A percentile compares a stretch with the other conserved stretches of the same genome.
Conservation (phyloP, 2,113 vertebrate genomes). For the Chinchilla lanigera region DNA sequence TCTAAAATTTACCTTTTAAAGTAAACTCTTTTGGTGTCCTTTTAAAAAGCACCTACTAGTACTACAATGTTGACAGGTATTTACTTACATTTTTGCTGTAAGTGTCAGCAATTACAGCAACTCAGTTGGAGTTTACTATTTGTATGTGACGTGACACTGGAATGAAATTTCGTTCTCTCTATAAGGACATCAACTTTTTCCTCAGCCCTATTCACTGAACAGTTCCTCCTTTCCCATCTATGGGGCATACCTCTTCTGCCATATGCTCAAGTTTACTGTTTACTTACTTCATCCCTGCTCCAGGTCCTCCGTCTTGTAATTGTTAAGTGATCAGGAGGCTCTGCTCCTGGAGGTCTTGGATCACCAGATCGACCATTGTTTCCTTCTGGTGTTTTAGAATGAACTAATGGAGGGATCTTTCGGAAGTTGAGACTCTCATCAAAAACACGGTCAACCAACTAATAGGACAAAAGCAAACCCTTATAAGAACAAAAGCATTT, state of each 20-base stretch:
- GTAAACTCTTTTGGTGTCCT: neutral
- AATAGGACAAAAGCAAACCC: conserved; percentile 75
- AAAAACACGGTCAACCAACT: conserved; percentile 99
- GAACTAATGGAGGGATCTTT: conserved; percentile 96
- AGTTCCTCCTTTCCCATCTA: neutral
- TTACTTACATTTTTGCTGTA: neutral
- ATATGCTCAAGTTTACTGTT: neutral
- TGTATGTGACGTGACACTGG: neutral
- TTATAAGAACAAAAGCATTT: conserved; percentile 71
- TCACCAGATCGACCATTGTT: conserved; percentile 91
- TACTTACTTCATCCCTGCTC: conserved; percentile 97
- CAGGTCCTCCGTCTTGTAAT: conserved; percentile 96
- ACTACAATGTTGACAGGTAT: neutral
- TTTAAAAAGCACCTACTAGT: neutral
- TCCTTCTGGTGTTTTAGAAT: conserved; percentile 93
- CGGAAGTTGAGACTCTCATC: conserved; percentile 99
- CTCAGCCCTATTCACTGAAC: neutral
- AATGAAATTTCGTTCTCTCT: neutral
- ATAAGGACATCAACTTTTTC: neutral
- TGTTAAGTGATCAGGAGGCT: conserved; percentile 92
- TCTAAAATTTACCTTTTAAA: conserved; percentile 20
- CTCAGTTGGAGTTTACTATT: neutral
- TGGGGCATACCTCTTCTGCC: neutral
- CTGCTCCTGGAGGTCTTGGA: conserved; percentile 90
- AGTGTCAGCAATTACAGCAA: neutral